phyloP scores from a whole-genome alignment of 2,113 vertebrate genomes.

The Caloenas nicobarica region DNA sequence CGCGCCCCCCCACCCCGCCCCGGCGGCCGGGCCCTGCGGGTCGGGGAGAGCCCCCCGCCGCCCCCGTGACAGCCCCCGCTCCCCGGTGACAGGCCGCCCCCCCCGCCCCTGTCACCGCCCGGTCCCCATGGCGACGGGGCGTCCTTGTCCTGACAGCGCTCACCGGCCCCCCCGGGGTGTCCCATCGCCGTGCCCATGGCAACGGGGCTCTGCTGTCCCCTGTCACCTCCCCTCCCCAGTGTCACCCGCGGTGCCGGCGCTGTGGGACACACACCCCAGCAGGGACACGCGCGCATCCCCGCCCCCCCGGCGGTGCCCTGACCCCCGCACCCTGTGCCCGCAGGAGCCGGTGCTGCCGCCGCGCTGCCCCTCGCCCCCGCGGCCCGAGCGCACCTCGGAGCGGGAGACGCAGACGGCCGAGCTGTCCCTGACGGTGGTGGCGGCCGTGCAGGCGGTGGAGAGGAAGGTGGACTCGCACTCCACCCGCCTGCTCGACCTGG shows the following conservation, averaged over 20 bases:
- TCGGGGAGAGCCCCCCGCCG: too few species aligned
- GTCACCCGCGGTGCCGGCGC: not conserved
- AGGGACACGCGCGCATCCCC: not conserved
- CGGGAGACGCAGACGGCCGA: conserved; percentile 65
- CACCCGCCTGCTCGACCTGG: conserved; percentile 67
- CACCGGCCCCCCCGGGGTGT: not conserved
- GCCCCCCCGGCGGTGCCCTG: not conserved
- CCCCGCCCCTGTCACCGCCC: not conserved
- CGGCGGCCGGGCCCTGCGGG: too few species aligned
- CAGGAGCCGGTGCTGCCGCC: conserved; percentile 6
- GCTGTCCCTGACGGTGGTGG: conserved; percentile 70
- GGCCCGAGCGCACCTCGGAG: conserved; percentile 54
- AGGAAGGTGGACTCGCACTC: conserved; percentile 73
- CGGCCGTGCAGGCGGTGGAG: conserved; percentile 72
- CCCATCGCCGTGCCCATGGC: not conserved
- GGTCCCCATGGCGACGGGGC: not conserved
- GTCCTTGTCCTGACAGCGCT: not conserved
- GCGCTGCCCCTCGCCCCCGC: conserved; percentile 1
- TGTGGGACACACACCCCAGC: too few species aligned
- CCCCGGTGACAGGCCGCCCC: not conserved
- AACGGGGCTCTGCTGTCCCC: not conserved
- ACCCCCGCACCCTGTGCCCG: not conserved
- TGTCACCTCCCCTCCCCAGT: not conserved
- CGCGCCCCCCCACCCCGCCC: too few species aligned
- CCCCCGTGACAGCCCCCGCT: too few species aligned